Percentiles rank a stretch among this genome's conserved stretches.
Evolutionary conservation across 2,113 vertebrate genomes (phyloP).

Genomic region (Rhynchomys soricoides): DNA sequence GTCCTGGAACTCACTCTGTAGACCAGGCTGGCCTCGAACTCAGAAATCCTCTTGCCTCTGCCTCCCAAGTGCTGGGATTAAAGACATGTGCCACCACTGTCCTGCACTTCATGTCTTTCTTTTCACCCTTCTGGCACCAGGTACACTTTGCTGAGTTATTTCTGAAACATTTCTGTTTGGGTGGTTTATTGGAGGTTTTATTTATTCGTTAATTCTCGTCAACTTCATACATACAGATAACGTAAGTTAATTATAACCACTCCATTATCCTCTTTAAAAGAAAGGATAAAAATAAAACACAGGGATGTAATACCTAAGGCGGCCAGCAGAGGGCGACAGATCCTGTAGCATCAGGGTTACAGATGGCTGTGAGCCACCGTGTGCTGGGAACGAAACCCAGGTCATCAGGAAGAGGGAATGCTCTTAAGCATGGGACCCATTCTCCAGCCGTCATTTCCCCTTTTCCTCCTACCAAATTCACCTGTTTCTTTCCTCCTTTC

Average conservation of each 20-base stretch:
- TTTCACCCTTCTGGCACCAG: neutral
- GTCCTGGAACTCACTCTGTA: too few relatives aligned
- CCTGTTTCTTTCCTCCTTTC: neutral
- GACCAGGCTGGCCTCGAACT: too few relatives aligned
- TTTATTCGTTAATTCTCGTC: neutral
- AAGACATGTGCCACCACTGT: too few relatives aligned
- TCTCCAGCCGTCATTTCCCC: neutral
- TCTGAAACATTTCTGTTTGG: neutral
- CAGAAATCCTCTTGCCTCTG: too few relatives aligned
- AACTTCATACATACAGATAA: neutral
- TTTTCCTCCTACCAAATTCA: neutral
- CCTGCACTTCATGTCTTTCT: neutral
- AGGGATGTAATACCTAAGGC: neutral
- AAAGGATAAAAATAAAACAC: neutral
- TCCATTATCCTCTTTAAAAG: neutral
- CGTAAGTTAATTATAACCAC: neutral
- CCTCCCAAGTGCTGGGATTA: too few relatives aligned
- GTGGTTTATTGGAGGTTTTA: neutral
- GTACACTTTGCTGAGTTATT: neutral
- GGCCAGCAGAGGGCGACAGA: neutral
- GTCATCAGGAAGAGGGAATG: neutral
- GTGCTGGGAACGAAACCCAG: neutral
- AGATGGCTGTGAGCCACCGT: neutral
- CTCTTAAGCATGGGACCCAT: neutral
- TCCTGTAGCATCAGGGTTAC: neutral